Conservation (phyloP, 2,113 vertebrate genomes). For the Trochalopteron elliotii region DNA sequence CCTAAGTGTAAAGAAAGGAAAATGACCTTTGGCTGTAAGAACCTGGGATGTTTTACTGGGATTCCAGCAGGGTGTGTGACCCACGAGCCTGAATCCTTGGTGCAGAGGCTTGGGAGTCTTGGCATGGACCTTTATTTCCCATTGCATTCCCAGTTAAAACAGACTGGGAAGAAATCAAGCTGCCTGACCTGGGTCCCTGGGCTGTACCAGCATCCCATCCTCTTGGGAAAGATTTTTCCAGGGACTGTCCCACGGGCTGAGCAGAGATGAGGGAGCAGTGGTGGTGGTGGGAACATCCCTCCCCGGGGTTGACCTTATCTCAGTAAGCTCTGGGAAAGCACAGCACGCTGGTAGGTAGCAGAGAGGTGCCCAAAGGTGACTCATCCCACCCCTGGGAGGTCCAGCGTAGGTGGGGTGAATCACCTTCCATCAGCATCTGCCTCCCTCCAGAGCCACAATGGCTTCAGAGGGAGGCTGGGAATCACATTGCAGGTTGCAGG, state of each 20-base stretch:
- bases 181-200: background rate
- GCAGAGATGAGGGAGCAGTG: background rate
- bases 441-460: background rate
- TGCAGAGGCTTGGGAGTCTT: background rate
- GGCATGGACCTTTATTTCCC: background rate
- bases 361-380: background rate
- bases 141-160: background rate
- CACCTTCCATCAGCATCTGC: background rate
- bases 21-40: background rate
- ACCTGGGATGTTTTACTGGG: background rate
- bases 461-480: background rate
- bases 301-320: background rate
- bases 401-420: conserved; percentile 29
- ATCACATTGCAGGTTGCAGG: background rate
- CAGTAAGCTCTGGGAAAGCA: background rate
- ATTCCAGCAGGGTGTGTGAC: rapidly evolving
- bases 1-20: rapidly evolving
- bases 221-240: background rate
- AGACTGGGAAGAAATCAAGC: background rate
- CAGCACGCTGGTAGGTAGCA: background rate
- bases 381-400: conserved; percentile 43
- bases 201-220: background rate
- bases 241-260: background rate
- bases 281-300: background rate
- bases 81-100: background rate